Percentiles rank a stretch among this genome's conserved stretches.
These are phyloP conservation scores for Aspidiotus destructor DNA, from an alignment of 2,888 invertebrate genomes.

Conservation along the genomic window DNA sequence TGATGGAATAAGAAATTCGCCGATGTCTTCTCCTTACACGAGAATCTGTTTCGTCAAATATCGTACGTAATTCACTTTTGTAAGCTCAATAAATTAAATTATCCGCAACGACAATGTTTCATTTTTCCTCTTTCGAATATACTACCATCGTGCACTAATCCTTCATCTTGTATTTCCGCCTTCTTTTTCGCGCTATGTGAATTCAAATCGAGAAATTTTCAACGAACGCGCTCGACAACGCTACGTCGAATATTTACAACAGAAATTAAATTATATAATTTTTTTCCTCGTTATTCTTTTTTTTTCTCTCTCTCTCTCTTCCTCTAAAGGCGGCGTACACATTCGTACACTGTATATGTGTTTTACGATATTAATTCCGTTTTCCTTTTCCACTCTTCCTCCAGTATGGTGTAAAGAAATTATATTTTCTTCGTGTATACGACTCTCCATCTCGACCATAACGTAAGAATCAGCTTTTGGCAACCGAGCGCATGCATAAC, in stretches of 20 bases:
- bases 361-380: not conserved
- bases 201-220: conserved; percentile 1
- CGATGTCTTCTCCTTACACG: no score
- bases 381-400: not conserved
- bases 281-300: not conserved
- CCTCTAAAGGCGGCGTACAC: no score
- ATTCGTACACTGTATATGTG: no score
- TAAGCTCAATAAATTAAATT: not conserved
- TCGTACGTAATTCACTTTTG: not conserved
- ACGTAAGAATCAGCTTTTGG: no score
- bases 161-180: conserved; percentile 3
- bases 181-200: not conserved
- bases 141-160: not conserved
- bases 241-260: not conserved
- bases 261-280: conserved; percentile 1
- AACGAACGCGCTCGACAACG: not conserved
- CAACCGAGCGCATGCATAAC: no score
- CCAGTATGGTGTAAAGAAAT: no score
- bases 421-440: no score
- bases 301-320: no score
- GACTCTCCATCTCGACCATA: no score
- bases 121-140: not conserved
- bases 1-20: no score
- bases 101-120: not conserved
- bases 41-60: not conserved